Evolutionary conservation across 2,888 invertebrate genomes (phyloP).

Genomic region (Idaea dimidiata): DNA sequence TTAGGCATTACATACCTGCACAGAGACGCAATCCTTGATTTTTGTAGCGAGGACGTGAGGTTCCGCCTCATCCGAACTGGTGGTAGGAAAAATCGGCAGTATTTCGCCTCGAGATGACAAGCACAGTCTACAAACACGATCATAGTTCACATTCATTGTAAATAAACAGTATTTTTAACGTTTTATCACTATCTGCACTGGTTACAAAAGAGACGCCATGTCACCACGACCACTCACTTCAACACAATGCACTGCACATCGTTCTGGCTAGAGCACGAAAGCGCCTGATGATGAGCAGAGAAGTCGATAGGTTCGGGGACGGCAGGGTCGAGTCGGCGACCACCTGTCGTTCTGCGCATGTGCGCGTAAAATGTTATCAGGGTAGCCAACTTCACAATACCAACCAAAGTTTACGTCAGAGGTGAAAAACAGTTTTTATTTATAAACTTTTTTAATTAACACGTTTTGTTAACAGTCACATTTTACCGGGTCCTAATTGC

Average conservation of each 20-base stretch:
- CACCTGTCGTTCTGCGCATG: conserved; percentile 82
- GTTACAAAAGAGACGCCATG: conserved; percentile 76
- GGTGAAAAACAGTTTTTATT: conserved; percentile 40
- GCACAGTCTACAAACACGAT: conserved; percentile 83
- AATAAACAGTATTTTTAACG: conserved; percentile 65
- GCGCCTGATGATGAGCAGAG: conserved; percentile 82
- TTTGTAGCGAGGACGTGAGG: conserved; percentile 81
- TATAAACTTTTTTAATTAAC: too few relatives aligned
- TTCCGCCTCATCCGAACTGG: conserved; percentile 78
- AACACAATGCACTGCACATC: conserved; percentile 80
- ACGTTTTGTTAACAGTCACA: too few relatives aligned
- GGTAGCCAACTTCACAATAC: conserved; percentile 58
- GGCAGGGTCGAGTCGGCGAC: conserved; percentile 78
- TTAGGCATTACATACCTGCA: conserved; percentile 81
- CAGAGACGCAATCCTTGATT: conserved; percentile 83
- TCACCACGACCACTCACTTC: conserved; percentile 78
- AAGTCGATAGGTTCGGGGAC: conserved; percentile 79
- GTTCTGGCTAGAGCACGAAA: conserved; percentile 78
- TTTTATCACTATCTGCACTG: conserved; percentile 57
- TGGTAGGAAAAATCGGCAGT: conserved; percentile 82
- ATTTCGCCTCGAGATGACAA: conserved; percentile 82
- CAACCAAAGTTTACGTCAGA: conserved; percentile 50
- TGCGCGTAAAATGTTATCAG: conserved; percentile 74
- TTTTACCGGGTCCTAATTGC: too few relatives aligned
- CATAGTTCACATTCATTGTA: conserved; percentile 79